Evolutionary conservation across 2,797 vertebrate genomes (phyloP).

Genomic region (Acestrorhynchus altus): DNA sequence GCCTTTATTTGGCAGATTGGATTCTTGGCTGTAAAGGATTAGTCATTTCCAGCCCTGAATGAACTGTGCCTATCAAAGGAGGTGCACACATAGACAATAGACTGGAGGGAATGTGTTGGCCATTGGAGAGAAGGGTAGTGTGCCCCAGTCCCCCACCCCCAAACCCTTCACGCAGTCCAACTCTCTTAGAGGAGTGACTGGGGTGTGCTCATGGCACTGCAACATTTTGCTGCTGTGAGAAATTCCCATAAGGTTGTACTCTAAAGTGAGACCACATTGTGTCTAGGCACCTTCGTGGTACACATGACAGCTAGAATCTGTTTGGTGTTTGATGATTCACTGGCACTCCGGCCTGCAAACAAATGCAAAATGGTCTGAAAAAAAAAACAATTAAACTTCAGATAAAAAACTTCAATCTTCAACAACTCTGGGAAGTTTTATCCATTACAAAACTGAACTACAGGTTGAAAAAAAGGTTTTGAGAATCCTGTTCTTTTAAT

Average conservation of each 20-base stretch:
- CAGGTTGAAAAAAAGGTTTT: too few species aligned
- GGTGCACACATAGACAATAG: conserved; percentile 35
- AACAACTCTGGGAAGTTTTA: too few species aligned
- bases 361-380: background rate
- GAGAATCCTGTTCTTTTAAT: too few species aligned
- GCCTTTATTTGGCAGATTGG: conserved; percentile 62
- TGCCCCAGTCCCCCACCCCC: background rate
- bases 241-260: background rate
- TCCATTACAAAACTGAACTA: too few species aligned
- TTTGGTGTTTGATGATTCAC: background rate
- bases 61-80: conserved; percentile 52
- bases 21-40: conserved; percentile 56
- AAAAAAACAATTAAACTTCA: too few species aligned
- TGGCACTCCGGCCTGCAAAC: background rate
- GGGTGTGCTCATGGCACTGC: background rate
- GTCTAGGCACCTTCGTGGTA: background rate
- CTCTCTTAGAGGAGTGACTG: background rate
- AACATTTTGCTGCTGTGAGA: conserved; percentile 1
- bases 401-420: too few species aligned
- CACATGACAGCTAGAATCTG: background rate
- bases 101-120: conserved; percentile 10
- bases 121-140: conserved; percentile 23
- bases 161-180: background rate
- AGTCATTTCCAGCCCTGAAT: conserved; percentile 58
- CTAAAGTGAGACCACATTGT: background rate